Conservation (phyloP, 2,797 vertebrate species). For the Gymnoscopelus microlampas region DNA sequence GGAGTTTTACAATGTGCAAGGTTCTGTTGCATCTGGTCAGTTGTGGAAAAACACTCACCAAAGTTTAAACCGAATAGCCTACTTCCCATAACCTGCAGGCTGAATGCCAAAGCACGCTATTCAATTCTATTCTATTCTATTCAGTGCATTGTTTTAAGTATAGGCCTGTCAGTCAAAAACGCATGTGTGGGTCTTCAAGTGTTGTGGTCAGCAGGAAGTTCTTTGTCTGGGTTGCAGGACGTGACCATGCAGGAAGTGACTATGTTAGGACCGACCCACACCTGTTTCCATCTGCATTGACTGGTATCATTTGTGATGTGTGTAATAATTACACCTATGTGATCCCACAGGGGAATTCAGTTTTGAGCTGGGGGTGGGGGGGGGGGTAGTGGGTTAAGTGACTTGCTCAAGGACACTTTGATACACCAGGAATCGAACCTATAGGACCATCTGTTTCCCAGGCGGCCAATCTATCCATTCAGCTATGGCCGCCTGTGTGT, state of each 20-base stretch:
- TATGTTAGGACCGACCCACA: constrained; percentile 30
- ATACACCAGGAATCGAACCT: too few species aligned
- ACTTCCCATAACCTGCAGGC: constrained; percentile 11
- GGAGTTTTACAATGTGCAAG: constrained; percentile 41
- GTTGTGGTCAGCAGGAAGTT: constrained; percentile 24
- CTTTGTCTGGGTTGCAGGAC: constrained; percentile 37
- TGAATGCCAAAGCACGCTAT: not conserved
- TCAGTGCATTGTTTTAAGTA: too few species aligned
- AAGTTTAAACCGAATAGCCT: constrained; percentile 18
- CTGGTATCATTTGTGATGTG: constrained; percentile 2
- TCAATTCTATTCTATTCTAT: not conserved
- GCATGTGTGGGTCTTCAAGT: not conserved
- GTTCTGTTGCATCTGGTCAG: constrained; percentile 43
- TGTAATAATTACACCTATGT: not conserved
- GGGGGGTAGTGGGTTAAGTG: not conserved
- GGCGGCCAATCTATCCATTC: too few species aligned
- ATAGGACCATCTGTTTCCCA: too few species aligned
- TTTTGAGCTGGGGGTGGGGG: too few species aligned
- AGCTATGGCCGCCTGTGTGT: not conserved
- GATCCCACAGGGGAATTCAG: too few species aligned
- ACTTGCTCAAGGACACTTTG: not conserved
- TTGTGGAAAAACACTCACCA: constrained; percentile 47
- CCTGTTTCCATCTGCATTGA: constrained; percentile 32
- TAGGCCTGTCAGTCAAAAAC: too few species aligned
- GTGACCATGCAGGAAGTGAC: constrained; percentile 39